A percentile compares a stretch with the other conserved stretches of the same genome.
phyloP scores from a whole-genome alignment of 2,797 vertebrate species.

The Dallia pectoralis region DNA sequence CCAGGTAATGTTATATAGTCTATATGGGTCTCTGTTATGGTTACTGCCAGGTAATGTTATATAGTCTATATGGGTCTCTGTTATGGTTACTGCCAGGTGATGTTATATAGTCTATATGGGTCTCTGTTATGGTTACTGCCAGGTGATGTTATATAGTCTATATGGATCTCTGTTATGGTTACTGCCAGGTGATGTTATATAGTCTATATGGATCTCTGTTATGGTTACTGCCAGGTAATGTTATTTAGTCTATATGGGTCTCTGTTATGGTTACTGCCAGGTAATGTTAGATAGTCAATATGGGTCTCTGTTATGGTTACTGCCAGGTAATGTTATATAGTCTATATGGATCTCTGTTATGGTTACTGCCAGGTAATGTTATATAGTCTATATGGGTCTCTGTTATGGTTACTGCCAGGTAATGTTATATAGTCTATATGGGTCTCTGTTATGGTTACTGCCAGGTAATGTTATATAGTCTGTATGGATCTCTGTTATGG shows the following conservation, averaged over 20 bases:
- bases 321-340: slow-evolving; percentile 15
- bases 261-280: slow-evolving; percentile 24
- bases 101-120: slow-evolving; percentile 7
- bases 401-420: slow-evolving; percentile 21
- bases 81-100: slow-evolving; percentile 14
- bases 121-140: slow-evolving; percentile 30
- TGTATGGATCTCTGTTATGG: slow-evolving; percentile 34
- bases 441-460: slow-evolving; percentile 30
- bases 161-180: slow-evolving; percentile 28
- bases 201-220: slow-evolving; percentile 24
- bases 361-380: slow-evolving; percentile 15
- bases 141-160: slow-evolving; percentile 11
- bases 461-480: slow-evolving; percentile 10
- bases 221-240: slow-evolving; percentile 16
- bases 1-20: slow-evolving; percentile 10
- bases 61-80: slow-evolving; percentile 23
- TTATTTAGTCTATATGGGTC: slow-evolving; percentile 13
- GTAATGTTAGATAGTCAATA: slow-evolving; percentile 11
- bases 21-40: slow-evolving; percentile 30
- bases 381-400: slow-evolving; percentile 18
- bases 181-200: slow-evolving; percentile 14
- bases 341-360: slow-evolving; percentile 26
- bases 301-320: slow-evolving; percentile 27
- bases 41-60: slow-evolving; percentile 12
- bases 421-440: slow-evolving; percentile 10